Evolutionary conservation across 2,797 vertebrate species (phyloP).

Genomic region (Scomberomorus guttatus): DNA sequence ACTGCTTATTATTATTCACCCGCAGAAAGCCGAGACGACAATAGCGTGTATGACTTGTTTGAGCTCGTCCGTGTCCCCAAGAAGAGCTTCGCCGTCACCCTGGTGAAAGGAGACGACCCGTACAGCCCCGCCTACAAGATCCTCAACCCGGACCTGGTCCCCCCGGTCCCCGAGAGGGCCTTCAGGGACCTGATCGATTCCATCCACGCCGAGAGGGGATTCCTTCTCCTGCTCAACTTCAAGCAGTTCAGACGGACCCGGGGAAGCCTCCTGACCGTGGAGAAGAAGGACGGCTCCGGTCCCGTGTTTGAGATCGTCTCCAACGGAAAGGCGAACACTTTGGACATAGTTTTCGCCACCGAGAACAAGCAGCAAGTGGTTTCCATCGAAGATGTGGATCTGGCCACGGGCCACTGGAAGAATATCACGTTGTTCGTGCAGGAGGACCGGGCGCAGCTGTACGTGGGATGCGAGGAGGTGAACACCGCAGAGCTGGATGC

Average conservation of each 20-base stretch:
- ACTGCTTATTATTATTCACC: conserved; percentile 46
- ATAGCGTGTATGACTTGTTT: conserved; percentile 92
- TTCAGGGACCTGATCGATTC: conserved; percentile 89
- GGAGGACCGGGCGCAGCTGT: conserved; percentile 92
- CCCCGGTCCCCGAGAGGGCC: conserved; percentile 87
- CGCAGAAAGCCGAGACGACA: conserved; percentile 88
- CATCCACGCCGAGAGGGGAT: conserved; percentile 90
- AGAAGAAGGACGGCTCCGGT: conserved; percentile 89
- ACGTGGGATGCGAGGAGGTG: conserved; percentile 94
- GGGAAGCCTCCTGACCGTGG: conserved; percentile 93
- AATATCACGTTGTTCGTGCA: conserved; percentile 95
- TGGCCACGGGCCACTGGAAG: conserved; percentile 95
- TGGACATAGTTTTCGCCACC: conserved; percentile 95
- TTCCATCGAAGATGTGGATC: conserved; percentile 93
- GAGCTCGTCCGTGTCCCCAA: conserved; percentile 92
- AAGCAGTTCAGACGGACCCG: conserved; percentile 92
- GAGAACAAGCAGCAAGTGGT: conserved; percentile 91
- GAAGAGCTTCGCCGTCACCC: conserved; percentile 92
- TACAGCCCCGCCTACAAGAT: conserved; percentile 92
- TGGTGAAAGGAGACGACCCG: conserved; percentile 93
- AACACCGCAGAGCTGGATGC: conserved; percentile 93
- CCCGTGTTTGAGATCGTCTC: conserved; percentile 95
- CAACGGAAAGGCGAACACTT: conserved; percentile 94
- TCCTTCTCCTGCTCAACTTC: conserved; percentile 93
- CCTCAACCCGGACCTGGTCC: conserved; percentile 93